phyloP scores from a whole-genome alignment of 2,113 vertebrate species.

The Hippopotamus amphibius region DNA sequence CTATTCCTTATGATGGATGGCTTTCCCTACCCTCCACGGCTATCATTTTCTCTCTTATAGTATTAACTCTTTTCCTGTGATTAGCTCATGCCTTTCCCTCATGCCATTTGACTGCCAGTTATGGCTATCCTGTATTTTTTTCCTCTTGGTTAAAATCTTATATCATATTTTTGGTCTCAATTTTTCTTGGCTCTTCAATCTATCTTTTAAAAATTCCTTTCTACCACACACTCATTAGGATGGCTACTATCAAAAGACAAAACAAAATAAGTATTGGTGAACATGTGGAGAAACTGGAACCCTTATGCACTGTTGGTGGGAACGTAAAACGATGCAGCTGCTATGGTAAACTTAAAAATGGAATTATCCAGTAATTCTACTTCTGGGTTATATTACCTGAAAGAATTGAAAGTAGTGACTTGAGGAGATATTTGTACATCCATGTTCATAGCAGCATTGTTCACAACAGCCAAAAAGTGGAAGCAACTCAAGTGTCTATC shows the following conservation, averaged over 20 bases:
- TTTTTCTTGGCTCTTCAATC: neutral
- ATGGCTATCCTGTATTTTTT: neutral
- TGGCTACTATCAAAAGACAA: neutral
- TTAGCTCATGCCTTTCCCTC: neutral
- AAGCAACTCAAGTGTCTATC: neutral
- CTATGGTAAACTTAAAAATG: neutral
- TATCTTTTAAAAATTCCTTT: constrained; percentile 24
- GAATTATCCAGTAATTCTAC: neutral
- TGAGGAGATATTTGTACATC: neutral
- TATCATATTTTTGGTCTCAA: neutral
- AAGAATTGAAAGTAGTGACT: neutral
- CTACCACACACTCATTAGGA: neutral
- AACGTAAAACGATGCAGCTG: neutral
- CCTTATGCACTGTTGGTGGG: neutral
- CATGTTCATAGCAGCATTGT: neutral
- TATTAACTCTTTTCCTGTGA: neutral
- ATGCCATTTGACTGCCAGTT: neutral
- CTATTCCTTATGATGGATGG: neutral
- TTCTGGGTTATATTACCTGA: neutral
- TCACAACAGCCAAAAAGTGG: neutral
- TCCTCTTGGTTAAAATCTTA: neutral
- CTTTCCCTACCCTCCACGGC: neutral
- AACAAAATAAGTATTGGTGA: neutral
- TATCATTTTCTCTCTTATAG: neutral
- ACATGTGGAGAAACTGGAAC: neutral